Percentiles rank a stretch among this genome's conserved stretches.
phyloP scores from a whole-genome alignment of 2,797 vertebrate genomes.

The Xyrichtys novacula region DNA sequence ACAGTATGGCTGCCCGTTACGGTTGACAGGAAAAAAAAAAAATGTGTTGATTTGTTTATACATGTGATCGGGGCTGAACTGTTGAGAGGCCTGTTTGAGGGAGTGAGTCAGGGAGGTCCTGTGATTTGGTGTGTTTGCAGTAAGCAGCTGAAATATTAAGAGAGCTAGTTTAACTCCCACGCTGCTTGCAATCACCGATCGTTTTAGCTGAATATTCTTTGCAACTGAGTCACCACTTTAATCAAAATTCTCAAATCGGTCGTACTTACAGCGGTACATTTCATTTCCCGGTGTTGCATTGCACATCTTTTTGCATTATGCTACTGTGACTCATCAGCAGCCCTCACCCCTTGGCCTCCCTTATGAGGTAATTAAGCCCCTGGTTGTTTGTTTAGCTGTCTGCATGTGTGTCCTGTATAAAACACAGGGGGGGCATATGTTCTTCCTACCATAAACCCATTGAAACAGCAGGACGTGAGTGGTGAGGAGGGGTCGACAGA shows the following conservation, averaged over 20 bases:
- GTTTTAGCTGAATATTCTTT: slow-evolving; percentile 28
- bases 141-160: slow-evolving; percentile 41
- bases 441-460: slow-evolving; percentile 77
- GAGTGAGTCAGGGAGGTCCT: slow-evolving; percentile 3
- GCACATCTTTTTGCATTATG: slow-evolving; percentile 52
- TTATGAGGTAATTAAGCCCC: slow-evolving; percentile 73
- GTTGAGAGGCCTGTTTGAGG: slow-evolving; percentile 5
- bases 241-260: slow-evolving; percentile 37
- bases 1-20: slow-evolving; percentile 1
- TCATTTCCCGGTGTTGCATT: slow-evolving; percentile 21
- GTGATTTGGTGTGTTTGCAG: slow-evolving; percentile 34
- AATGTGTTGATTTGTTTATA: slow-evolving; percentile 45
- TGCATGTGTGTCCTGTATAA: slow-evolving; percentile 79
- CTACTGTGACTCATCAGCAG: slow-evolving; percentile 61
- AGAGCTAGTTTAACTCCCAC: slow-evolving; percentile 22
- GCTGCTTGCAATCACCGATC: slow-evolving; percentile 22
- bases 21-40: background rate
- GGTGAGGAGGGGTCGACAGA: slow-evolving; percentile 62
- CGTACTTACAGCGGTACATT: slow-evolving; percentile 16
- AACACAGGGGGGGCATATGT: slow-evolving; percentile 76
- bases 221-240: slow-evolving; percentile 27
- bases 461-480: slow-evolving; percentile 71
- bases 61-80: slow-evolving; percentile 26
- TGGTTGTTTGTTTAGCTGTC: slow-evolving; percentile 81
- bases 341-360: slow-evolving; percentile 69